These are phyloP conservation scores for Spondyliosoma cantharus DNA, from an alignment of 2,797 vertebrate species.

Conservation along the genomic window DNA sequence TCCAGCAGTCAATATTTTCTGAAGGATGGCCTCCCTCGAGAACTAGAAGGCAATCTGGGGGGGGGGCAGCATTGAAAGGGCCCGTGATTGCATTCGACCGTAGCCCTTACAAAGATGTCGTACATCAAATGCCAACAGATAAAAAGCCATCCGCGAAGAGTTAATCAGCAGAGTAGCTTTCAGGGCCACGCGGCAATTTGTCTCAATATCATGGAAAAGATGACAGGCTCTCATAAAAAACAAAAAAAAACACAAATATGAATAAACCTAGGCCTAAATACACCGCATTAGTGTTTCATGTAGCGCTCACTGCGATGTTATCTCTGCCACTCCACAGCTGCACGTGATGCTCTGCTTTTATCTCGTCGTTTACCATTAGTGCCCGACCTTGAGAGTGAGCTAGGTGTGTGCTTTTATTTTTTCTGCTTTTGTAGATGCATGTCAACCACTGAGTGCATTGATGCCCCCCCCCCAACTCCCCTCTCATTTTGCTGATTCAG, in stretches of 20 bases:
- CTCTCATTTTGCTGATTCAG: conserved; percentile 49
- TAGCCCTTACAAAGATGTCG: conserved; percentile 83
- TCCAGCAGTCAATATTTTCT: conserved; percentile 86
- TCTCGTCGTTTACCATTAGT: conserved; percentile 58
- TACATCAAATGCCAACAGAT: conserved; percentile 88
- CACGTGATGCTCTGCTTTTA: conserved; percentile 61
- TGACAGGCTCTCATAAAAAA: conserved; percentile 69
- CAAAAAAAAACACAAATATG: conserved; percentile 55
- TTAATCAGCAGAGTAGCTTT: conserved; percentile 87
- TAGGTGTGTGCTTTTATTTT: conserved; percentile 16
- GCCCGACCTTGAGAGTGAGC: conserved; percentile 73
- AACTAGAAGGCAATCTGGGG: conserved; percentile 81
- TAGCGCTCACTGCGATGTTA: conserved; percentile 45
- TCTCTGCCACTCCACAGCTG: conserved; percentile 40
- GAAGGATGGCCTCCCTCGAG: conserved; percentile 82
- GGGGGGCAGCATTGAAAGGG: conserved; percentile 80
- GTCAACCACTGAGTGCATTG: conserved; percentile 27
- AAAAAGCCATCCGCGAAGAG: conserved; percentile 82
- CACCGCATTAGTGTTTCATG: conserved; percentile 46
- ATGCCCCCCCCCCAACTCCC: conserved; percentile 1
- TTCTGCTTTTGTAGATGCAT: conserved; percentile 31
- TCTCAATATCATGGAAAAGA: conserved; percentile 82
- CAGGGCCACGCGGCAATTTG: conserved; percentile 78
- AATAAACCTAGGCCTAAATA: conserved; percentile 71
- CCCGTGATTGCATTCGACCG: conserved; percentile 86